A percentile compares a stretch with the other conserved stretches of the same genome.
phyloP scores from a whole-genome alignment of 2,113 vertebrate species.

The Isichthys henryi region DNA sequence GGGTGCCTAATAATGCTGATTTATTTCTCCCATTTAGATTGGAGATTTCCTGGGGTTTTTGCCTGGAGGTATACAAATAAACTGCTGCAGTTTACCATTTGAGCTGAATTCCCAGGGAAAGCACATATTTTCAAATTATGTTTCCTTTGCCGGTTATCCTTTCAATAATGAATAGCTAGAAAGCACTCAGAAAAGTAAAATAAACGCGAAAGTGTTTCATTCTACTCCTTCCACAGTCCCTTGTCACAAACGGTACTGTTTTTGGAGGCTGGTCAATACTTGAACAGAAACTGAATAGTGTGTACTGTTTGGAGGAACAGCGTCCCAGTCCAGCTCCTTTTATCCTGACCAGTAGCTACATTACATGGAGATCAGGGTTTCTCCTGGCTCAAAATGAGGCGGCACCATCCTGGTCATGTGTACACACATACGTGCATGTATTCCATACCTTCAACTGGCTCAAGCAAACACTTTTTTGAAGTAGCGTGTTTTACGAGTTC shows the following conservation, averaged over 20 bases:
- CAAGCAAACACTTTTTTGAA: background rate
- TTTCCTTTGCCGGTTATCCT: conserved; percentile 35
- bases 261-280: background rate
- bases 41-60: conserved; percentile 48
- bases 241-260: conserved; percentile 19
- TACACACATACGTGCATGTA: background rate
- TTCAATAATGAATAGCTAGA: conserved; percentile 30
- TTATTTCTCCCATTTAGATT: conserved; percentile 51
- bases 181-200: background rate
- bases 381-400: conserved; percentile 14
- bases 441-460: background rate
- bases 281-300: background rate
- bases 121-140: conserved; percentile 45
- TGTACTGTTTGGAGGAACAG: background rate
- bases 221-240: conserved; percentile 14
- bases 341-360: background rate
- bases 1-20: conserved; percentile 54
- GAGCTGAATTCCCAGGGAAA: conserved; percentile 46
- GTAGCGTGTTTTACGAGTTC: background rate
- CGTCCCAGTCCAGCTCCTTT: background rate
- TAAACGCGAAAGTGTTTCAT: background rate
- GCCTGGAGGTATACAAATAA: conserved; percentile 46
- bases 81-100: conserved; percentile 32
- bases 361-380: background rate
- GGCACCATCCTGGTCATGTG: background rate